Evolutionary conservation across 2,113 vertebrate genomes (phyloP).

Genomic region (Ivindomyrus marchei): DNA sequence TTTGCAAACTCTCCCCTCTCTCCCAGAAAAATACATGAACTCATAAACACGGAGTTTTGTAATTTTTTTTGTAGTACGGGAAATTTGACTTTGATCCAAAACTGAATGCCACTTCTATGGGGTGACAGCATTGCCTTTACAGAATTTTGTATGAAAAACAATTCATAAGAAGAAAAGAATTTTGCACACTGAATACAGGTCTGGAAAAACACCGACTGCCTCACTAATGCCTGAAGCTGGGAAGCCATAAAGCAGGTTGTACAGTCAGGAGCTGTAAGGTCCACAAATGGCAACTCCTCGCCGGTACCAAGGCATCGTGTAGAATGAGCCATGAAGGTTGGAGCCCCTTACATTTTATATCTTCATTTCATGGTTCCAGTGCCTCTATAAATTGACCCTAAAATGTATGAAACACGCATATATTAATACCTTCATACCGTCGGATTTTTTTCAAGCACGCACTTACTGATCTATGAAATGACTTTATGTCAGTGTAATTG

Average conservation of each 20-base stretch:
- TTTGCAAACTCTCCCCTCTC: not conserved
- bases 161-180: not conserved
- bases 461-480: constrained; percentile 9
- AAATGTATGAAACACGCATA: constrained; percentile 1
- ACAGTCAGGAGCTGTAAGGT: not conserved
- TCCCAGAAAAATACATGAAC: not conserved
- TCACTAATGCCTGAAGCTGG: not conserved
- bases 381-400: not conserved
- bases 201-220: not conserved
- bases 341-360: not conserved
- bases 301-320: not conserved
- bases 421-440: not conserved
- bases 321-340: not conserved
- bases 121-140: not conserved
- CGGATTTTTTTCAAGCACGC: not conserved
- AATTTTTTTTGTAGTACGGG: not conserved
- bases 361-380: not conserved
- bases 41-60: not conserved
- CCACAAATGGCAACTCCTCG: not conserved
- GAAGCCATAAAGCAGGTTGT: not conserved
- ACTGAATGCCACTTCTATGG: not conserved
- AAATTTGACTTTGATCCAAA: not conserved
- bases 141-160: not conserved
- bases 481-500: not conserved
- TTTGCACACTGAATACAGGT: not conserved